A percentile compares a stretch with the other conserved stretches of the same genome.
These are phyloP conservation scores for Scelioninae gen. 2 DNA, from an alignment of 2,888 invertebrate genomes.

Conservation along the genomic window DNA sequence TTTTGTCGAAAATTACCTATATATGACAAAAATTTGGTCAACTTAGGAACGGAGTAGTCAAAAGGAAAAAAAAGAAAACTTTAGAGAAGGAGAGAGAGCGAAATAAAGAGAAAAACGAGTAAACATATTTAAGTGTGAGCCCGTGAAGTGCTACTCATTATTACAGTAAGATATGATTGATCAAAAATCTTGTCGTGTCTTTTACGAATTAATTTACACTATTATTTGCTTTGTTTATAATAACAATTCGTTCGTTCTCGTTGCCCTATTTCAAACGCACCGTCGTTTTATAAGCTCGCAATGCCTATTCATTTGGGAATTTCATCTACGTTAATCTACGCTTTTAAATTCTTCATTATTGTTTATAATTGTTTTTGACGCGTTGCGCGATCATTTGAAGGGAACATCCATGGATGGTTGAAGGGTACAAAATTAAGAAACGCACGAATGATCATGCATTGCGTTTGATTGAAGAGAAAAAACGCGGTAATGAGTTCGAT, in stretches of 20 bases:
- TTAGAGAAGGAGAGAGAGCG: slow-evolving; percentile 28
- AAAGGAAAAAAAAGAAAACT: slow-evolving; percentile 31
- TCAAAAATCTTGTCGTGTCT: slow-evolving; percentile 14
- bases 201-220: slow-evolving; percentile 3
- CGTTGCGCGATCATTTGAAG: slow-evolving; percentile 29
- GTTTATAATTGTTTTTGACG: slow-evolving; percentile 19
- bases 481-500: slow-evolving; percentile 20
- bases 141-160: slow-evolving; percentile 16
- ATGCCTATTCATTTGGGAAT: slow-evolving; percentile 21
- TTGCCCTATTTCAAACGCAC: slow-evolving; percentile 22
- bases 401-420: slow-evolving; percentile 19
- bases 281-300: slow-evolving; percentile 24
- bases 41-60: slow-evolving; percentile 44
- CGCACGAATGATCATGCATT: slow-evolving; percentile 46
- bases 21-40: slow-evolving; percentile 47
- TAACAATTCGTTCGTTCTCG: slow-evolving; percentile 13
- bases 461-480: slow-evolving; percentile 36
- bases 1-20: slow-evolving; percentile 38
- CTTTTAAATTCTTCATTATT: slow-evolving; percentile 15
- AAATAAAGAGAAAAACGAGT: slow-evolving; percentile 16
- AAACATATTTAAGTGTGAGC: slow-evolving; percentile 27
- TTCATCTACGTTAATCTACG: slow-evolving; percentile 29
- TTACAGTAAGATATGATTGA: slow-evolving; percentile 12
- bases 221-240: not conserved
- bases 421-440: slow-evolving; percentile 56